Evolutionary conservation across 2,113 vertebrate genomes (phyloP).

Genomic region (Urocynchramus pylzowi): DNA sequence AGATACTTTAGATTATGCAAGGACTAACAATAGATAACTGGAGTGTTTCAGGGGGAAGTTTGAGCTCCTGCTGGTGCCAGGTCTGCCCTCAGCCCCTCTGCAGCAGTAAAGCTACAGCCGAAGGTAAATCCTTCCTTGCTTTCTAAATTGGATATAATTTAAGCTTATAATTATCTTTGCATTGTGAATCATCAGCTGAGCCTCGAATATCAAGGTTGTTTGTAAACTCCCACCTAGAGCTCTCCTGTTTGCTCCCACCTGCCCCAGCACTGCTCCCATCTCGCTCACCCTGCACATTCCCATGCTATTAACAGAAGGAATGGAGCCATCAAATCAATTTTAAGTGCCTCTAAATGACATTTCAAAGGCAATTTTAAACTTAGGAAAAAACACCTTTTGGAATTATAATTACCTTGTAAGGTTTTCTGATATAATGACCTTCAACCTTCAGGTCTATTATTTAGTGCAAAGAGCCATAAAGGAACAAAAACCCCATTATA

Average conservation of each 20-base stretch:
- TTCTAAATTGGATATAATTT: not conserved
- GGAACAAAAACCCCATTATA: not conserved
- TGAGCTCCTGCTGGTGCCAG: not conserved
- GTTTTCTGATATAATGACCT: not conserved
- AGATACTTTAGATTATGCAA: not conserved
- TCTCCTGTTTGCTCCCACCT: not conserved
- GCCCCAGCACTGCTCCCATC: not conserved
- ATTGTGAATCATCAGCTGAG: not conserved
- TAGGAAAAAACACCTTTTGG: not conserved
- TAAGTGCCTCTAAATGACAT: not conserved
- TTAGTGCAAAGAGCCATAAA: not conserved
- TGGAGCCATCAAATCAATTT: not conserved
- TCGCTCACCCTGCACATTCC: not conserved
- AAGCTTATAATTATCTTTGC: not conserved
- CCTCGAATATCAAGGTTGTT: not conserved
- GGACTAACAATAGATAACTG: not conserved
- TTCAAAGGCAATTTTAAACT: not conserved
- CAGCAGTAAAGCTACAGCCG: not conserved
- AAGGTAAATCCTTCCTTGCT: not conserved
- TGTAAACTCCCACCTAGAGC: not conserved
- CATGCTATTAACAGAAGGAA: not conserved
- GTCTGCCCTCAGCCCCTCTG: not conserved
- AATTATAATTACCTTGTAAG: not conserved
- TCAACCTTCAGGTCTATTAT: not conserved
- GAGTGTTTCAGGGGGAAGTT: not conserved